Evolutionary conservation across 2,888 invertebrate genomes (phyloP).

Genomic region (Horisme vitalbata): DNA sequence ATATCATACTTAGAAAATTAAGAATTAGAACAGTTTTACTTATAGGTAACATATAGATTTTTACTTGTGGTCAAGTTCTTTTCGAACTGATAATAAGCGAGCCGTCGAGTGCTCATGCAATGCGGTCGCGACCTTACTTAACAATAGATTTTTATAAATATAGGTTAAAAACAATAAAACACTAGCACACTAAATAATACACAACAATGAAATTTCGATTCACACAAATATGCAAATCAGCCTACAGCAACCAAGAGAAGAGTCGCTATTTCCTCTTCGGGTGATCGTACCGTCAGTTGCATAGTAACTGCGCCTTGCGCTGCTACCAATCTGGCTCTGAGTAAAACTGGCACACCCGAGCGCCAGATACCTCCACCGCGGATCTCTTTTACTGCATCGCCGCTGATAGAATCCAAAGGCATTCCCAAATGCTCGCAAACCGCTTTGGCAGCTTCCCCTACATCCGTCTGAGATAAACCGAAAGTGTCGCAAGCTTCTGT

Average conservation of each 20-base stretch:
- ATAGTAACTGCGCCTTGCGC: conserved; percentile 92
- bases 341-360: conserved; percentile 92
- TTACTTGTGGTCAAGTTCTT: too few relatives aligned
- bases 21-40: too few relatives aligned
- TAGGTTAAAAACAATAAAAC: too few relatives aligned
- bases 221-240: conserved; percentile 61
- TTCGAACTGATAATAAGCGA: too few relatives aligned
- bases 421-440: conserved; percentile 61
- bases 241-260: conserved; percentile 93
- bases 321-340: conserved; percentile 90
- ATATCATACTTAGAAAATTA: too few relatives aligned
- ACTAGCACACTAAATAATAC: too few relatives aligned
- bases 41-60: too few relatives aligned
- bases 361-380: conserved; percentile 88
- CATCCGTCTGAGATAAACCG: conserved; percentile 84
- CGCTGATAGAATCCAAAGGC: conserved; percentile 51
- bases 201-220: not conserved
- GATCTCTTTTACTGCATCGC: conserved; percentile 61
- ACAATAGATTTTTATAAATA: too few relatives aligned
- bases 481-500: conserved; percentile 95
- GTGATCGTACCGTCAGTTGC: conserved; percentile 93
- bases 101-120: too few relatives aligned
- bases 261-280: conserved; percentile 91
- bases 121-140: too few relatives aligned
- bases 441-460: conserved; percentile 55